Percentiles rank a stretch among this genome's conserved stretches.
These are phyloP conservation scores for Alligator sinensis DNA, from an alignment of 2,113 vertebrate species.

Conservation along the genomic window DNA sequence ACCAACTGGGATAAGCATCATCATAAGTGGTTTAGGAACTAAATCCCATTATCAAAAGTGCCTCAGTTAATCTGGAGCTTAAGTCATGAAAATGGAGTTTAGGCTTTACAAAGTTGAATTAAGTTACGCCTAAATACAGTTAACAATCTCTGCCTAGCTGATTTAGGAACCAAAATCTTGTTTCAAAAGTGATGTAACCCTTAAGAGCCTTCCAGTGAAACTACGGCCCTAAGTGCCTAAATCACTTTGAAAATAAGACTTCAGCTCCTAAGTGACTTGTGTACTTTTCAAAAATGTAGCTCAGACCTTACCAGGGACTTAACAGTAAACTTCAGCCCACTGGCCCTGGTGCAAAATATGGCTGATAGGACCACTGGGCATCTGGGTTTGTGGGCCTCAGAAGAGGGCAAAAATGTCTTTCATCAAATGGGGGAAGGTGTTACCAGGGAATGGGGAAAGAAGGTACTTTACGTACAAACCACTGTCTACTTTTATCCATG, in stretches of 20 bases:
- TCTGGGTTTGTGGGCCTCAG: neutral
- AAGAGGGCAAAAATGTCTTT: neutral
- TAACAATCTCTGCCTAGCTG: too few species aligned
- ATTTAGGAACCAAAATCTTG: neutral
- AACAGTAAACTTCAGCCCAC: accelerated
- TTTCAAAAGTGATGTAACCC: too few species aligned
- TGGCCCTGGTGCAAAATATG: neutral
- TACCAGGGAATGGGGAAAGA: neutral
- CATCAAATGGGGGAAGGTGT: neutral
- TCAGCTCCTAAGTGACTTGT: accelerated
- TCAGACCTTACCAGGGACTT: accelerated
- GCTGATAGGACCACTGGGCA: accelerated
- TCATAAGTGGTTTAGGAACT: too few species aligned
- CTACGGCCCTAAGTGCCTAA: too few species aligned
- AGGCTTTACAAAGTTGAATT: accelerated
- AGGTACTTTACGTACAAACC: neutral
- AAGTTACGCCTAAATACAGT: neutral
- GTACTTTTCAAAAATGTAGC: neutral
- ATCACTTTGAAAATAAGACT: neutral
- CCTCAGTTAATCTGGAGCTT: too few species aligned
- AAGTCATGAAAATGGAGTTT: too few species aligned
- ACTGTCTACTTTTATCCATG: neutral
- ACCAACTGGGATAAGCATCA: too few species aligned
- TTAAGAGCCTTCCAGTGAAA: too few species aligned
- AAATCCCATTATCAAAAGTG: too few species aligned